Base-by-base conservation (phyloP, 2,888 invertebrate species). In the Nomada goodeniana region DNA sequence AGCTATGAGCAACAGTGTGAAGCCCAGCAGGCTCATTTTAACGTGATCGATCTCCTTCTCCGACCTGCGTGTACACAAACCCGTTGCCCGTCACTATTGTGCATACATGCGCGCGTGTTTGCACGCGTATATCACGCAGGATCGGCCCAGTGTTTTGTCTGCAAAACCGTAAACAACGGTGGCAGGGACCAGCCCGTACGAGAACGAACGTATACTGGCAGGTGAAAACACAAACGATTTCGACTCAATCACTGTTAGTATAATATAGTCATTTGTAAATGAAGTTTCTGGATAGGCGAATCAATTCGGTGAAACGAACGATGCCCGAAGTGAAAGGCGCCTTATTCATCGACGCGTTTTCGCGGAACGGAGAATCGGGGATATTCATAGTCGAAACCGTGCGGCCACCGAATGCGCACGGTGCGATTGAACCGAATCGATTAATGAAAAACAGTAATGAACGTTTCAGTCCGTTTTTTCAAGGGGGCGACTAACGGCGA, bases 381-480 rank as follows among this genome's bases (percentile, higher is more conserved):
- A 47, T 47, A 61, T 67, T 76, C 47, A 42, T 47, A 78, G 47
- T 67, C 59, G 44, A 77, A 52, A 67, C 67, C 13, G 23, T 18
- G 23, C 4, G 47, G n/a, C 47, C 18, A 4, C 50, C 29, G 36
- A 9, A 18, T 42, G 9, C 42, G 15, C 5, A 10, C 55, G 11
- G 3, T 13, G 18, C 52, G 36, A 36, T 36, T 59, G 67, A 47
- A 47, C 67, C 77, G 29, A 63, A 20, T 76, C 65, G 77, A 53
- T 77, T 77, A 76, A 60, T 67, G 65, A 64, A 61, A 77, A 77
- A 44, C 77, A 65, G 47, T 60, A 65, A 77, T 52, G 76, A 67
- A 76, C 60, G 44, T 76, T 78, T 61, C 77, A 36, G 77, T 77
- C 77, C 36, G 65, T 7, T 60, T 60, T 53, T 61, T 23, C 15